Percentiles rank a stretch among this genome's conserved stretches.
These are phyloP conservation scores for Nesospiza acunhae DNA, from an alignment of 2,113 vertebrate genomes.

Conservation along the genomic window DNA sequence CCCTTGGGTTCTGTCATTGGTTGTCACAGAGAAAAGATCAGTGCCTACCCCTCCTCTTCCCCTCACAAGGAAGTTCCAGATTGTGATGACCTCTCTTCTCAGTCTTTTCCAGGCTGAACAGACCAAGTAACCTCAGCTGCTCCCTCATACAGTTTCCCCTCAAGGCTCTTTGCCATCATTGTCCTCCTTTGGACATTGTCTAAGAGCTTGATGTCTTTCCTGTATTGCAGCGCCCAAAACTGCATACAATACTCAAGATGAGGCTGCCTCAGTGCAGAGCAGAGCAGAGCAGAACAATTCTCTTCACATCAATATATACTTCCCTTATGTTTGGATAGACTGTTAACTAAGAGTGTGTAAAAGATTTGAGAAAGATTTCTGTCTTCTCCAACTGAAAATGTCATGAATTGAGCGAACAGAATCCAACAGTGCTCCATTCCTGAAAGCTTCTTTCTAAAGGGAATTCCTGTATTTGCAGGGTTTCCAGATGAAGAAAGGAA, in stretches of 20 bases:
- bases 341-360: background rate
- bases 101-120: background rate
- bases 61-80: background rate
- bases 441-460: background rate
- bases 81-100: background rate
- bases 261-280: background rate
- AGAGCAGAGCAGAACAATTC: background rate
- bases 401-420: background rate
- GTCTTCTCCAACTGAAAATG: background rate
- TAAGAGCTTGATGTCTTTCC: background rate
- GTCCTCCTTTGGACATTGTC: background rate
- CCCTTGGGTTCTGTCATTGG: background rate
- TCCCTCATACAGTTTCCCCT: background rate
- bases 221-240: background rate
- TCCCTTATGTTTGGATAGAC: background rate
- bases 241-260: background rate
- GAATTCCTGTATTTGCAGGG: background rate
- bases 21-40: background rate
- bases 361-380: background rate
- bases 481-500: too few relatives aligned
- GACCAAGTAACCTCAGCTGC: background rate
- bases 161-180: background rate
- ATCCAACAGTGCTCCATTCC: background rate
- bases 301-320: background rate
- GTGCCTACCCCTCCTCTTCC: background rate